Percentiles rank a stretch among this genome's conserved stretches.
Conservation (phyloP, 2,797 vertebrate genomes). For the Danio aesculapii region DNA sequence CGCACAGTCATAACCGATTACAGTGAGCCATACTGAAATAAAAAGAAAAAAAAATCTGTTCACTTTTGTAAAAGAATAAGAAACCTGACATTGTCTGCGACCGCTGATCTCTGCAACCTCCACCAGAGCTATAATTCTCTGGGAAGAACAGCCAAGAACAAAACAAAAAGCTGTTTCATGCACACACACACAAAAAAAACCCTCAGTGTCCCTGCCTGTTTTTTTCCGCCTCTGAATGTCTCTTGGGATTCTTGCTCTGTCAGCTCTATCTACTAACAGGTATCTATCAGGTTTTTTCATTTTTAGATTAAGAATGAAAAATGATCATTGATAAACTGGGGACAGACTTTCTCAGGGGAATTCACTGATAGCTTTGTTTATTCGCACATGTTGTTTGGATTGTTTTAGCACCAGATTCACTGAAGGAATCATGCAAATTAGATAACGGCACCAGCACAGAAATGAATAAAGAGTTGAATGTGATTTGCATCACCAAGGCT, state of each 20-base stretch:
- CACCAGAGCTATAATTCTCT: slow-evolving; percentile 23
- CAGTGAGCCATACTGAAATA: neutral
- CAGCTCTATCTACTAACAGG: slow-evolving; percentile 4
- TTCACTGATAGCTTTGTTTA: neutral
- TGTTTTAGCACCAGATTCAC: neutral
- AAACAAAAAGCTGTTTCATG: slow-evolving; percentile 17
- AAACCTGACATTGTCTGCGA: slow-evolving; percentile 13
- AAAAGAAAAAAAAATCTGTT: slow-evolving; percentile 11
- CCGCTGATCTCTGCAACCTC: slow-evolving; percentile 8
- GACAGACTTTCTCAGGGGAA: neutral
- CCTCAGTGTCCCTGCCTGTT: neutral
- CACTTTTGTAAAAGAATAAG: slow-evolving; percentile 28
- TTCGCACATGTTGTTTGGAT: neutral
- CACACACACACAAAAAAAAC: neutral
- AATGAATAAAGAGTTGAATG: neutral
- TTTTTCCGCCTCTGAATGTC: neutral
- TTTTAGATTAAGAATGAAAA: slow-evolving; percentile 16
- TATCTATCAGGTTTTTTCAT: neutral
- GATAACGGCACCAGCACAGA: neutral
- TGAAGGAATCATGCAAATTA: neutral
- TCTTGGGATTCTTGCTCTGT: slow-evolving; percentile 8
- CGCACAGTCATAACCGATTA: slow-evolving; percentile 26
- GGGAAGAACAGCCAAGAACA: slow-evolving; percentile 20
- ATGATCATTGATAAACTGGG: slow-evolving; percentile 14
- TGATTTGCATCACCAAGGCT: neutral